Base-by-base conservation (phyloP, 2,113 vertebrate species). In the Antennarius striatus region DNA sequence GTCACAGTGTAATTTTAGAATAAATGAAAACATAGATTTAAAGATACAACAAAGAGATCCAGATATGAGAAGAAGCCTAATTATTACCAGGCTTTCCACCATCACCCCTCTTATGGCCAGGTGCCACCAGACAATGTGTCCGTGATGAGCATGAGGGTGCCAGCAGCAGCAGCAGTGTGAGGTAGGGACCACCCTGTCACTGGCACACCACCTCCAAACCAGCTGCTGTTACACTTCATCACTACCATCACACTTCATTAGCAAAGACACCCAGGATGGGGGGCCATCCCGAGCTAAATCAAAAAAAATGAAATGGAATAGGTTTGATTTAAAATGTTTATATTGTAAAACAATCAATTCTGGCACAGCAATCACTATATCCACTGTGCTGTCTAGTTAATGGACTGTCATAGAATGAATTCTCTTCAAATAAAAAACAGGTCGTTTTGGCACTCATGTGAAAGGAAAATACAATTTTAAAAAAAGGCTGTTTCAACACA, bases 141-240 rank as follows among this genome's bases (percentile, higher is more conserved):
- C 3, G 51, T 89, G 83, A 91, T 91, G 80, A 89, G 77, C 71
- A 89, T 88, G 83, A 86, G 89, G 89, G 89, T 86, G 86, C 84
- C 85, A 84, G 91, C 86, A 85, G 68, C 76, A 68, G 30, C 51
- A 14, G 50, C 68, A 56, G 79, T 63, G 40, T 67, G 75, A 86
- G 71, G 75, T 52, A 46, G 66, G 75, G 87, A 87, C 87, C 89
- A 90, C 87, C 86, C 77, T 83, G 88, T 82, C 88, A 77, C 73
- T 81, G 85, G 85, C 80, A 86, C 56, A 10, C 66, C 67, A 74
- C 55, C 70, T 80, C 77, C 61, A 71, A 75, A 80, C 63, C 84
- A 82, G 87, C 65, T 68, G 54, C 64, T 55, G 72, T 77, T 83
- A 71, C 86, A 90, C 84, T 83, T 87, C 86, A 84, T 86, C 89